Percentiles rank a stretch among this genome's conserved stretches.
phyloP scores from a whole-genome alignment of 2,888 invertebrate genomes.

The Pammene aurita region DNA sequence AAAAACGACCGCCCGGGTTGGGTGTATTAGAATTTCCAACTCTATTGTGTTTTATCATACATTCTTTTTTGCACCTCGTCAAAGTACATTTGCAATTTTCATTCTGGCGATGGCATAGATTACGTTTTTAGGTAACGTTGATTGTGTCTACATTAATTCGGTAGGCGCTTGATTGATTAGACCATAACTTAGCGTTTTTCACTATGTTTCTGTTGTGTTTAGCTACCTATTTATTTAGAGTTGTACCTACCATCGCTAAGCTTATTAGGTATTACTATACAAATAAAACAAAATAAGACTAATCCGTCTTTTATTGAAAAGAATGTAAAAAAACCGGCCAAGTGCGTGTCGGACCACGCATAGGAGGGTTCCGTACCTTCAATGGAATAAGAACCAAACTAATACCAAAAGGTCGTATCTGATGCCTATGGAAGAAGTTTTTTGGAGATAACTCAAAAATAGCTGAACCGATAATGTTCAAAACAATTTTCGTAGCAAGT shows the following conservation, averaged over 20 bases:
- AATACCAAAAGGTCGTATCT: no score
- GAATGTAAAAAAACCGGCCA: no score
- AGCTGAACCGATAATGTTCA: no score
- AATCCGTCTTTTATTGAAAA: no score
- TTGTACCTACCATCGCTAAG: background rate
- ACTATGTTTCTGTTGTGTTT: background rate
- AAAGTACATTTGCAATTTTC: conserved; percentile 75
- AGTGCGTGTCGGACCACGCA: no score
- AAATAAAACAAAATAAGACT: no score
- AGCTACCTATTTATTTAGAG: background rate
- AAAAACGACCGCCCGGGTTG: conserved; percentile 82
- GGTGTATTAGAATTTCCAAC: conserved; percentile 72
- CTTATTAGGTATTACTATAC: background rate
- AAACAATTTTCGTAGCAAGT: no score
- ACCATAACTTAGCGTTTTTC: conserved; percentile 33
- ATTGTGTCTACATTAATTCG: conserved; percentile 41
- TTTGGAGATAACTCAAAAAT: no score
- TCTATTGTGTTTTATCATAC: conserved; percentile 79
- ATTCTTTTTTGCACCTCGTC: conserved; percentile 79
- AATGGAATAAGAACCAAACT: no score
- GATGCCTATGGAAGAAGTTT: no score
- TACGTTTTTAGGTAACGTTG: conserved; percentile 41
- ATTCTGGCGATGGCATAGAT: conserved; percentile 51
- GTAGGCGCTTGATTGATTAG: conserved; percentile 40
- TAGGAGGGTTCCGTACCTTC: no score